A percentile compares a stretch with the other conserved stretches of the same genome.
Evolutionary conservation across 2,797 vertebrate species (phyloP).

Genomic region (Acipenser transmontanus): DNA sequence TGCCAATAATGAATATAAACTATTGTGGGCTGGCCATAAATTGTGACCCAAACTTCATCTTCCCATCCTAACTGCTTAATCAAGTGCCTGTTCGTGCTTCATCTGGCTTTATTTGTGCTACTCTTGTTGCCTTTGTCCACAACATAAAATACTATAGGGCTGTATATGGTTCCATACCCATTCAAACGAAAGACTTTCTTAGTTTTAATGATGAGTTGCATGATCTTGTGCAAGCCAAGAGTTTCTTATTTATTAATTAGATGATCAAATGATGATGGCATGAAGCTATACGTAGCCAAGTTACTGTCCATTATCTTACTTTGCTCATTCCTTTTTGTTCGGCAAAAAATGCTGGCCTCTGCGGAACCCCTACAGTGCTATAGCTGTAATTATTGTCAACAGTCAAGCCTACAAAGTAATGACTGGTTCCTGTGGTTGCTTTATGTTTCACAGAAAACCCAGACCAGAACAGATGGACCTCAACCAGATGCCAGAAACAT

Average conservation of each 20-base stretch:
- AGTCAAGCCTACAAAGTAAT: conserved; percentile 34
- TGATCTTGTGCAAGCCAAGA: not conserved
- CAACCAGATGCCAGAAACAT: conserved; percentile 60
- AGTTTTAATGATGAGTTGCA: not conserved
- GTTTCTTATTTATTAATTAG: not conserved
- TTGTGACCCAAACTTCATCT: not conserved
- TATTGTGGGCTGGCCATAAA: conserved; percentile 12
- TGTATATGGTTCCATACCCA: conserved; percentile 12
- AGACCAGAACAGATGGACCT: conserved; percentile 55
- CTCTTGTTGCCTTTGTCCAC: not conserved
- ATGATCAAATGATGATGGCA: too few relatives aligned
- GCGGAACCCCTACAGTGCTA: conserved; percentile 9
- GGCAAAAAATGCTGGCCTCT: too few relatives aligned
- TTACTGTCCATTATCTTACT: too few relatives aligned
- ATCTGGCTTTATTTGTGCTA: conserved; percentile 6
- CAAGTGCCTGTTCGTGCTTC: conserved; percentile 1
- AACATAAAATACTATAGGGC: conserved; percentile 10
- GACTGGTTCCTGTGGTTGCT: conserved; percentile 69
- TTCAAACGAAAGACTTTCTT: not conserved
- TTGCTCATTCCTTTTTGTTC: too few relatives aligned
- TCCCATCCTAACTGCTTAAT: not conserved
- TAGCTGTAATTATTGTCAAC: conserved; percentile 2
- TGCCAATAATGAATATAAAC: too few relatives aligned
- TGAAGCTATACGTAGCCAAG: too few relatives aligned
- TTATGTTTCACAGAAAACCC: conserved; percentile 66